Evolutionary conservation across 2,797 vertebrate genomes (phyloP), one percentile per base, ranked within the genome.

Genomic region (Neopelma chrysocephalum): DNA sequence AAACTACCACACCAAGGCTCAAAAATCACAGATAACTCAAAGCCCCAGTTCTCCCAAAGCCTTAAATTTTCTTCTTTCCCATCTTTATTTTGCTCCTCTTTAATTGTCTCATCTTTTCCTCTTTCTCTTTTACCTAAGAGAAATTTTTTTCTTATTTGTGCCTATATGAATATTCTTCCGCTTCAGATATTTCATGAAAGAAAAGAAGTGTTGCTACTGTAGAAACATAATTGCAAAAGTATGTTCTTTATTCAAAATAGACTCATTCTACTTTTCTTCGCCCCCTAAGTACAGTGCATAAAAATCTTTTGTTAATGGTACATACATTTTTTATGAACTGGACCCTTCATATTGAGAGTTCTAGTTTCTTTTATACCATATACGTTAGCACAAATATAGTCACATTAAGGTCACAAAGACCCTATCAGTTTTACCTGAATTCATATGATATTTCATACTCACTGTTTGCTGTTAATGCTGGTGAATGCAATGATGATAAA

Each of bases 341-440:
- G 71, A 85, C 94, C 93, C 87, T 96, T 95, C 58, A 77, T 94
- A 95, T 89, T 85, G 83, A 96, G 88, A 97, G 72, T 95, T 96
- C 90, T 83, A 87, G 82, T 71, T 97, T 92, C 96, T 95, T 94
- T 95, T 79, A 75, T 90, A 94, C 68, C 94, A 81, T 82, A 83
- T 96, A 92, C 95, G 94, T 98, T 97, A 98, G 89, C 87, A 96
- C 92, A 97, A 97, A 97, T 90, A 97, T 97, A 98, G 97, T 97
- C 97, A 97, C 91, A 90, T 89, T 97, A 97, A 96, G 94, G 96
- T 97, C 97, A 97, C 71, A 93, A 90, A 96, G 93, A 93, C 83
- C 57, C 72, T 88, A 96, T 82, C 89, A 90, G 89, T 82, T 94
- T 97, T 82, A 83, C 85, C 85, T 95, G 95, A 90, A 96, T 97